Evolutionary conservation across 1,140 invertebrate genomes (phyloP).

Genomic region (Anagrus nilaparvatae): DNA sequence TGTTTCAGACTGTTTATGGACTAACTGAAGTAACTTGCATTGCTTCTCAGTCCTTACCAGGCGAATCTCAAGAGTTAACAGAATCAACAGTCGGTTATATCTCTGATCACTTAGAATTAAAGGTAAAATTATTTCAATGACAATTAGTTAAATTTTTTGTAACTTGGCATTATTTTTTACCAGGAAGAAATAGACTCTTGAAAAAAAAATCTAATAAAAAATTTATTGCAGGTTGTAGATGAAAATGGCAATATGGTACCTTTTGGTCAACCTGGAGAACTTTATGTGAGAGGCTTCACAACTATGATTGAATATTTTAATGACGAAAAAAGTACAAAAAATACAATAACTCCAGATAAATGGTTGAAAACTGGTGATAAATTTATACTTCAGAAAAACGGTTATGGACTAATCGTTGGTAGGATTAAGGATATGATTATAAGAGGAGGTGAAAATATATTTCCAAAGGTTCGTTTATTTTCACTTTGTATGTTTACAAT

Average conservation of each 20-base stretch:
- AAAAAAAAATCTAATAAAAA: no score
- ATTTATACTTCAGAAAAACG: constrained; percentile 62
- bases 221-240: constrained; percentile 64
- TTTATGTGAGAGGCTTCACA: constrained; percentile 70
- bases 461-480: constrained; percentile 52
- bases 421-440: constrained; percentile 86
- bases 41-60: constrained; percentile 53
- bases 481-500: no score
- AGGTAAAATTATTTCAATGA: constrained; percentile 33
- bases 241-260: constrained; percentile 58
- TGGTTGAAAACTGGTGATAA: constrained; percentile 92
- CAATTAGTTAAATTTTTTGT: no score
- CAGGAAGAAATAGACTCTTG: not conserved
- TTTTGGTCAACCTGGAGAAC: constrained; percentile 67
- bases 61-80: constrained; percentile 55
- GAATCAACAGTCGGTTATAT: constrained; percentile 70
- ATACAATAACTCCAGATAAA: constrained; percentile 55
- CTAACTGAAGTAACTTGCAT: constrained; percentile 78
- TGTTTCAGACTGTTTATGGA: constrained; percentile 68
- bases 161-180: not conserved
- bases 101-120: constrained; percentile 69
- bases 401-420: constrained; percentile 71
- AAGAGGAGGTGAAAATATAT: constrained; percentile 86
- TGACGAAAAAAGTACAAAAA: constrained; percentile 69
- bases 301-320: constrained; percentile 82